Evolutionary conservation across 2,888 invertebrate genomes (phyloP).

Genomic region (Drosophila neonasuta): DNA sequence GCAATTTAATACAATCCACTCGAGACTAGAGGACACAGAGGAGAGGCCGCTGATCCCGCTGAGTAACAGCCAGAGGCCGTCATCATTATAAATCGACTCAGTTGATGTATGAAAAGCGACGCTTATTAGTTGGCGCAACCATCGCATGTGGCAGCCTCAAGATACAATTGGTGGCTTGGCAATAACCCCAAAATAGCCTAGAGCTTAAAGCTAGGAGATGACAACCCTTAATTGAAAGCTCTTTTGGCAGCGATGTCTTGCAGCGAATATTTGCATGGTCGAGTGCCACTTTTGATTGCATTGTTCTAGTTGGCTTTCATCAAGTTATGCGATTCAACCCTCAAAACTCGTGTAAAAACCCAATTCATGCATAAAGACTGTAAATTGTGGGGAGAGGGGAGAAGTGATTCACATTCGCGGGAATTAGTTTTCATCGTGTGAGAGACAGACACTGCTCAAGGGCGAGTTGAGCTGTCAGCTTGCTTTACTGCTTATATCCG

Average conservation of each 20-base stretch:
- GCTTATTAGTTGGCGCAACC: conserved; percentile 70
- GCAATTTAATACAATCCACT: conserved; percentile 64
- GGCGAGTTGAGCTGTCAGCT: conserved; percentile 60
- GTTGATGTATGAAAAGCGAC: conserved; percentile 23
- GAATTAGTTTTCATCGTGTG: conserved; percentile 69
- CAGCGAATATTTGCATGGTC: conserved; percentile 61
- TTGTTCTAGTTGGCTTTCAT: conserved; percentile 32
- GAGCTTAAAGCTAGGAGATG: conserved; percentile 26
- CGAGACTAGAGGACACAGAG: conserved; percentile 31
- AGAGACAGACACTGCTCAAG: conserved; percentile 28
- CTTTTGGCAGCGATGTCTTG: conserved; percentile 46
- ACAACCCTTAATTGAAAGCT: conserved; percentile 31
- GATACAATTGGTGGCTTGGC: conserved; percentile 72
- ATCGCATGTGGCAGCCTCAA: conserved; percentile 70
- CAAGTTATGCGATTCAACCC: conserved; percentile 40
- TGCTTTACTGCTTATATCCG: conserved; percentile 76
- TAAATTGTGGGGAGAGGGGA: conserved; percentile 1
- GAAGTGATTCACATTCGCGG: conserved; percentile 32
- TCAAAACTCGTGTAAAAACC: conserved; percentile 10
- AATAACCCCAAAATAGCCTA: conserved; percentile 20
- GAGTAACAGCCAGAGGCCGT: conserved; percentile 43
- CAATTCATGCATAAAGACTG: conserved; percentile 12
- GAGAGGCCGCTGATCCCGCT: conserved; percentile 3
- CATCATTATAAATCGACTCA: conserved; percentile 52
- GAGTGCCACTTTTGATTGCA: conserved; percentile 55